A percentile compares a stretch with the other conserved stretches of the same genome.
Conservation (phyloP, 2,888 invertebrate genomes). For the Dasysyrphus albostriatus region DNA sequence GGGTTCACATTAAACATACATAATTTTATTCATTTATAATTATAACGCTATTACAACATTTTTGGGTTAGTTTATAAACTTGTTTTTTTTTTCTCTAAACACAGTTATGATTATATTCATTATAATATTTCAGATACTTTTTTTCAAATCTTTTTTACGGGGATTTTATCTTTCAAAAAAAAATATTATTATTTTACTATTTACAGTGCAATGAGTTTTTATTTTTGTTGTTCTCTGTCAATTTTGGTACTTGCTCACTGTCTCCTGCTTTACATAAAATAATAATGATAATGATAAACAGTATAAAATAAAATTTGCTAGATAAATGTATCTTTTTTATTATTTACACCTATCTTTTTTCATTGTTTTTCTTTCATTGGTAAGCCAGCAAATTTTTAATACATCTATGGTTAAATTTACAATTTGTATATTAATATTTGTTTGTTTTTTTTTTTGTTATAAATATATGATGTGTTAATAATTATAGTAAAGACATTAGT, state of each 20-base stretch:
- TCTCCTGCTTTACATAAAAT: slow-evolving; percentile 35
- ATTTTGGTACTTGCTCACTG: slow-evolving; percentile 54
- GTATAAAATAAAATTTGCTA: slow-evolving; percentile 66
- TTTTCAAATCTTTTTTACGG: slow-evolving; percentile 46
- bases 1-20: slow-evolving; percentile 56
- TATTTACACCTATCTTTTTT: no score
- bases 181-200: slow-evolving; percentile 26
- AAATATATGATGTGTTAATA: slow-evolving; percentile 61
- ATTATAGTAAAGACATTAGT: slow-evolving; percentile 67
- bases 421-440: slow-evolving; percentile 29
- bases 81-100: slow-evolving; percentile 43
- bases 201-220: slow-evolving; percentile 55
- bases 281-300: slow-evolving; percentile 50
- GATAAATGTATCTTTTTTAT: slow-evolving; percentile 45
- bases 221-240: slow-evolving; percentile 34
- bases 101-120: slow-evolving; percentile 50
- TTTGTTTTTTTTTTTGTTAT: slow-evolving; percentile 36
- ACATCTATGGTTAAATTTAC: slow-evolving; percentile 69
- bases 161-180: slow-evolving; percentile 21
- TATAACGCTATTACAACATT: slow-evolving; percentile 74
- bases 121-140: slow-evolving; percentile 20
- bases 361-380: slow-evolving; percentile 53
- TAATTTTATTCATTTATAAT: slow-evolving; percentile 51
- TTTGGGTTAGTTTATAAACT: slow-evolving; percentile 68
- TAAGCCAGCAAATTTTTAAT: slow-evolving; percentile 61